Evolutionary conservation across 2,797 vertebrate genomes (phyloP).

Genomic region (Halcyon badia): DNA sequence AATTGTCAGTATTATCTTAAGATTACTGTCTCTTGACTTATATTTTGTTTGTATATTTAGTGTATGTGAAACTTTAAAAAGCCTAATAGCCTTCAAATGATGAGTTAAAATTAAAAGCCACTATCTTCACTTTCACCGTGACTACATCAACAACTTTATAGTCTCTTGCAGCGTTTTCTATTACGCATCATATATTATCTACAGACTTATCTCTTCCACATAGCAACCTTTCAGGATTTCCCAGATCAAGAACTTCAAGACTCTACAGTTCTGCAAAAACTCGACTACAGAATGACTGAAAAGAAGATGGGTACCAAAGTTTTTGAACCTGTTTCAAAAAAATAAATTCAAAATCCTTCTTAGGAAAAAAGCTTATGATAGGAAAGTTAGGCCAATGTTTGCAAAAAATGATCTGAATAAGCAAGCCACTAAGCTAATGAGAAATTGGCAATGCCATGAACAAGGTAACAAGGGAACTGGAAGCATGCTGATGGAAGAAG

Average conservation of each 20-base stretch:
- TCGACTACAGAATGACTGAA: not conserved
- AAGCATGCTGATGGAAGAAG: not conserved
- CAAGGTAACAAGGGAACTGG: not conserved
- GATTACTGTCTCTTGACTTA: not conserved
- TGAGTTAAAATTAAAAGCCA: not conserved
- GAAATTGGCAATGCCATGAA: not conserved
- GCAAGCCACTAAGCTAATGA: not conserved
- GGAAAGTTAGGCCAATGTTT: not conserved
- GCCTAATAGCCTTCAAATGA: not conserved
- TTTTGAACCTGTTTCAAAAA: not conserved
- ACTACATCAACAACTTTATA: not conserved
- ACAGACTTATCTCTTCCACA: not conserved
- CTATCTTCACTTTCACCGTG: rapidly evolving
- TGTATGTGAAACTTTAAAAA: not conserved
- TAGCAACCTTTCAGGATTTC: not conserved
- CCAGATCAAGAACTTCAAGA: not conserved
- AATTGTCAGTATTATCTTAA: not conserved
- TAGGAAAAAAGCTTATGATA: not conserved
- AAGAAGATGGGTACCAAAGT: not conserved
- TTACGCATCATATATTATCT: not conserved
- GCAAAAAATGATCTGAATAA: not conserved
- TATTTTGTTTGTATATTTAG: not conserved
- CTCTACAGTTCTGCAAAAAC: not conserved
- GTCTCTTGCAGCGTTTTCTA: not conserved
- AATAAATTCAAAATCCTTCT: not conserved